Evolutionary conservation across 2,113 vertebrate species (phyloP).

Genomic region (Ceyx cyanopectus): DNA sequence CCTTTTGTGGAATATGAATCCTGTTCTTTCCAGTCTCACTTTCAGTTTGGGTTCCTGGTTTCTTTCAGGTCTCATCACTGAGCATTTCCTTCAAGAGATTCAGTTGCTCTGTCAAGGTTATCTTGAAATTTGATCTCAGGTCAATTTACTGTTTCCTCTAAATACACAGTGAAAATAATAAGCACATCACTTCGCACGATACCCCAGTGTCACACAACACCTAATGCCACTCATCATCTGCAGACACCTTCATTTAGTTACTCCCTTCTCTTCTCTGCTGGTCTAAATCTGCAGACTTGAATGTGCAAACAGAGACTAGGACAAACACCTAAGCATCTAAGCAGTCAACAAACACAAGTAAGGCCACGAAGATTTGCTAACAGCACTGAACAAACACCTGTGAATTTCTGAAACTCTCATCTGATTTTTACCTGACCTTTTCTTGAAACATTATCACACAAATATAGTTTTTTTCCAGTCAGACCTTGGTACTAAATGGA

Average conservation of each 20-base stretch:
- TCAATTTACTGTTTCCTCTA: conserved; percentile 53
- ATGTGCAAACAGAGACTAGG: conserved; percentile 54
- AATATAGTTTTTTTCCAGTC: not conserved
- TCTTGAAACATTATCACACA: conserved; percentile 33
- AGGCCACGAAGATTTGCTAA: conserved; percentile 53
- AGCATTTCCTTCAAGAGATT: conserved; percentile 4
- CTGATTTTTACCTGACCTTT: conserved; percentile 51
- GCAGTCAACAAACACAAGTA: conserved; percentile 57
- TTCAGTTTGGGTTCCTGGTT: not conserved
- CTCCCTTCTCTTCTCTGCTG: conserved; percentile 12
- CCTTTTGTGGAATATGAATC: not conserved
- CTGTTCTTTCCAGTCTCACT: not conserved
- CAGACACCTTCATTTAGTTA: not conserved
- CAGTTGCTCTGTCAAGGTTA: conserved; percentile 27
- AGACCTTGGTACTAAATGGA: not conserved
- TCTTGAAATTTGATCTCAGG: conserved; percentile 7
- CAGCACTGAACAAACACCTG: conserved; percentile 53
- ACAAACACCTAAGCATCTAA: conserved; percentile 49
- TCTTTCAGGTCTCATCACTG: not conserved
- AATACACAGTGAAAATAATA: conserved; percentile 15
- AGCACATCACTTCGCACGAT: accelerated
- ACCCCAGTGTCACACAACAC: not conserved
- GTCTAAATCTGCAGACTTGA: conserved; percentile 49
- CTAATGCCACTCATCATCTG: not conserved
- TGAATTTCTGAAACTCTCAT: conserved; percentile 10